Conservation (phyloP, 1,140 invertebrate genomes). For the Drosophila ironensis region DNA sequence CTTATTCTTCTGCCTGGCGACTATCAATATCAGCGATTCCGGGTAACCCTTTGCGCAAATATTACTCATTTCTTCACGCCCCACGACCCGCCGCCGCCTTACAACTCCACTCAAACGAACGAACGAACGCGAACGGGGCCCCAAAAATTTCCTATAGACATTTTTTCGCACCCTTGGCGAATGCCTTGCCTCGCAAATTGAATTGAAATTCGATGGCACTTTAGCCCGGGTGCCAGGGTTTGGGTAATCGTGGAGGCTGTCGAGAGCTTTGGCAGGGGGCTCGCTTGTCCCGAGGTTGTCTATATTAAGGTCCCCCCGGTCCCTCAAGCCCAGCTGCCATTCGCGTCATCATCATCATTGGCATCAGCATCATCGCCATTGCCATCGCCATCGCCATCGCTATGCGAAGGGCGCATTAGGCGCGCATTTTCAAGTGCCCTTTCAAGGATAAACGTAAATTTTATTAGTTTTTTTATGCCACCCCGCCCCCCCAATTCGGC, state of each 20-base stretch:
- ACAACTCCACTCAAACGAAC: constrained; percentile 62
- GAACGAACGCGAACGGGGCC: no score
- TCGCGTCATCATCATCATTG: constrained; percentile 33
- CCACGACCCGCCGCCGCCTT: background rate
- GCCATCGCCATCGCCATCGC: no score
- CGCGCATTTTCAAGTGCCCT: constrained; percentile 77
- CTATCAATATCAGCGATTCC: constrained; percentile 68
- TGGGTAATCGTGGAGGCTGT: constrained; percentile 37
- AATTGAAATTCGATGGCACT: constrained; percentile 80
- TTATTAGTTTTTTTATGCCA: constrained; percentile 69
- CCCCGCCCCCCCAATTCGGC: background rate
- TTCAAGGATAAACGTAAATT: constrained; percentile 79
- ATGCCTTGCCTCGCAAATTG: constrained; percentile 69
- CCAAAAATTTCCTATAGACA: constrained; percentile 70
- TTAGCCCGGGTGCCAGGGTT: constrained; percentile 42
- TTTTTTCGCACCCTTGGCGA: constrained; percentile 66
- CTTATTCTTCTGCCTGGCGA: constrained; percentile 42
- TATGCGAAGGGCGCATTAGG: constrained; percentile 61
- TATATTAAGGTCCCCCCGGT: constrained; percentile 63
- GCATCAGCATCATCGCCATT: constrained; percentile 44
- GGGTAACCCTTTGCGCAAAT: constrained; percentile 64
- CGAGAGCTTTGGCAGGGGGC: no score
- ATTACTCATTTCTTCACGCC: constrained; percentile 46
- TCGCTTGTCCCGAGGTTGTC: constrained; percentile 54
- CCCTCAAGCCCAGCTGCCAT: constrained; percentile 52